Percentiles rank a stretch among this genome's conserved stretches.
Evolutionary conservation across 30 jellyfish, hydroid and myxozoan species (phyloP).

Genomic region (Pseudorhiza aurosa): DNA sequence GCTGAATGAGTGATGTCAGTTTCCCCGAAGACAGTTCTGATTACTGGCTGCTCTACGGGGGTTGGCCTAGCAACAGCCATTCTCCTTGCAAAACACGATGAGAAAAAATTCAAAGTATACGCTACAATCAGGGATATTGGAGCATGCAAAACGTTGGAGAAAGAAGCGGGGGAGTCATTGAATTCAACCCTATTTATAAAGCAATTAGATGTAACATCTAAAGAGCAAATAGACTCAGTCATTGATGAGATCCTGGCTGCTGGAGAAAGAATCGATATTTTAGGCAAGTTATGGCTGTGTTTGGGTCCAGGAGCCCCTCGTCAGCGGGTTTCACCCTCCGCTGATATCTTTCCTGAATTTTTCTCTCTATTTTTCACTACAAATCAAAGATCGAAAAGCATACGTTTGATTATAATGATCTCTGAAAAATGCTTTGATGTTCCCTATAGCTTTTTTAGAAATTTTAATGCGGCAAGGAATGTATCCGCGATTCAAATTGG

Average conservation of each 20-base stretch:
- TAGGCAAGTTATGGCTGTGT: no score
- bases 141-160: constrained; percentile 13
- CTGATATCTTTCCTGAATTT: no score
- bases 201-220: constrained; percentile 51
- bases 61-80: constrained; percentile 62
- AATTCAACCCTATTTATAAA: constrained; percentile 28
- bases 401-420: no score
- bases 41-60: constrained; percentile 72
- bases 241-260: constrained; percentile 28
- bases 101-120: constrained; percentile 34
- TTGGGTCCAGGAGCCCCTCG: no score
- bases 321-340: no score
- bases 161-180: constrained; percentile 28
- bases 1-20: neutral
- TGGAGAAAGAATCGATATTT: constrained; percentile 44
- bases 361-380: no score
- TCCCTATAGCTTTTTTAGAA: no score
- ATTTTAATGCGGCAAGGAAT: no score
- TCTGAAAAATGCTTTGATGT: no score
- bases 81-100: constrained; percentile 54
- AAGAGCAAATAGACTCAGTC: constrained; percentile 22
- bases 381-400: no score
- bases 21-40: constrained; percentile 16
- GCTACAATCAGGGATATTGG: constrained; percentile 57
- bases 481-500: no score